Evolutionary conservation across 2,888 invertebrate species (phyloP).

Genomic region (Tetropium fuscum): DNA sequence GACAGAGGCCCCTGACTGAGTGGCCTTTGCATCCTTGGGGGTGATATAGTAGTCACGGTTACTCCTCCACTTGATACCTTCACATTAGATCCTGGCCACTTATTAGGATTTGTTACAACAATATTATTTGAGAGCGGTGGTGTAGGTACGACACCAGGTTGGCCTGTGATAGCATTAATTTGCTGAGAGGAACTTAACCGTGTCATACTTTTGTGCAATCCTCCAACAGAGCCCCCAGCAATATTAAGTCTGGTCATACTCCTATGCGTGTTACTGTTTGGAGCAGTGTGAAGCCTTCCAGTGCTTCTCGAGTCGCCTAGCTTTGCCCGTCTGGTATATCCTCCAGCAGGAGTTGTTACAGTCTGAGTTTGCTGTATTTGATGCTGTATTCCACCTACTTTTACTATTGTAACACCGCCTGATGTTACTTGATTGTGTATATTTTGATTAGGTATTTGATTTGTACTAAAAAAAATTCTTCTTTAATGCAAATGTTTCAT

Average conservation of each 20-base stretch:
- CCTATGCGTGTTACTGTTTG: slow-evolving; percentile 78
- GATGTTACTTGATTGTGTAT: slow-evolving; percentile 73
- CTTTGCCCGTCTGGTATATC: slow-evolving; percentile 74
- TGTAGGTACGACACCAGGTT: slow-evolving; percentile 55
- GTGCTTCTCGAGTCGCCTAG: slow-evolving; percentile 82
- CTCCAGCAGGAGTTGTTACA: slow-evolving; percentile 53
- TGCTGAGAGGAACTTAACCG: slow-evolving; percentile 80
- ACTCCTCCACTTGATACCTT: slow-evolving; percentile 70
- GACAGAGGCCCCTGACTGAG: slow-evolving; percentile 69
- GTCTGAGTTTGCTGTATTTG: slow-evolving; percentile 37
- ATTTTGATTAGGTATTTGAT: slow-evolving; percentile 49
- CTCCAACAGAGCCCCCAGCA: slow-evolving; percentile 81
- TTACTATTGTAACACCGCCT: slow-evolving; percentile 84
- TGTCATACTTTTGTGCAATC: slow-evolving; percentile 86
- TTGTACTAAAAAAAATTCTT: slow-evolving; percentile 59
- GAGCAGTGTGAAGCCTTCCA: slow-evolving; percentile 77
- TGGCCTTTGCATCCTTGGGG: slow-evolving; percentile 66
- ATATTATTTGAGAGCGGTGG: slow-evolving; percentile 67
- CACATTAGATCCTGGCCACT: slow-evolving; percentile 68
- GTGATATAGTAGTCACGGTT: slow-evolving; percentile 75
- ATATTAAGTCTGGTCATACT: slow-evolving; percentile 85
- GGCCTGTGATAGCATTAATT: slow-evolving; percentile 68
- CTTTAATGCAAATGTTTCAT: too few species aligned
- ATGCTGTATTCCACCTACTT: slow-evolving; percentile 71
- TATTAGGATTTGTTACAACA: slow-evolving; percentile 68